These are phyloP conservation scores for Frieseomelitta varia DNA, from an alignment of 1,140 invertebrate species.

Conservation along the genomic window DNA sequence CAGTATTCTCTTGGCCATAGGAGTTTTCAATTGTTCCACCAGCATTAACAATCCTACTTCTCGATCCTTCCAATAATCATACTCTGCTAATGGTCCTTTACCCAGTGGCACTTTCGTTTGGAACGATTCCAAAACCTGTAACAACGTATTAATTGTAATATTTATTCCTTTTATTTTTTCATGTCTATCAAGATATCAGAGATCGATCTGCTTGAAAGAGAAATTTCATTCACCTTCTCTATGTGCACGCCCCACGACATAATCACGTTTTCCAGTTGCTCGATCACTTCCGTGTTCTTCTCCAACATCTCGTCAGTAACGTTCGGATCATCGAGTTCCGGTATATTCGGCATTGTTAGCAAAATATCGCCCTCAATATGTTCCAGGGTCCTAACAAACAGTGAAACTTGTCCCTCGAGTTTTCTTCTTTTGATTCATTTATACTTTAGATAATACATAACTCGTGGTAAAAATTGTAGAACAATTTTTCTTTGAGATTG, in stretches of 20 bases:
- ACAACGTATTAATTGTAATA: background rate
- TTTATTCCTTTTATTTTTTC: too few relatives aligned
- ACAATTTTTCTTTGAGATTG: background rate
- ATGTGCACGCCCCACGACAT: slow-evolving; percentile 86
- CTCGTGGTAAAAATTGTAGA: too few relatives aligned
- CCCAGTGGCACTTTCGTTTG: slow-evolving; percentile 82
- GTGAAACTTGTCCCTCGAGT: background rate
- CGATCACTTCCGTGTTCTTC: slow-evolving; percentile 81
- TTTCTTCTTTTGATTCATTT: background rate
- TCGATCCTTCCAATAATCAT: slow-evolving; percentile 91
- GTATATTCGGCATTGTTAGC: slow-evolving; percentile 84
- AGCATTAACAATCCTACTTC: slow-evolving; percentile 89
- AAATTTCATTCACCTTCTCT: slow-evolving; percentile 82
- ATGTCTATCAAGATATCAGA: background rate
- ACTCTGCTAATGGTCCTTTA: slow-evolving; percentile 90
- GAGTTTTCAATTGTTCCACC: slow-evolving; percentile 90
- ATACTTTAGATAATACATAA: too few relatives aligned
- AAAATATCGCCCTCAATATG: slow-evolving; percentile 87
- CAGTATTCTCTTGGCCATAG: slow-evolving; percentile 86
- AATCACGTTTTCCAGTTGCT: slow-evolving; percentile 85
- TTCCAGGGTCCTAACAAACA: slow-evolving; percentile 84
- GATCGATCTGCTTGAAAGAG: background rate
- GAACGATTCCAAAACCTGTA: slow-evolving; percentile 71
- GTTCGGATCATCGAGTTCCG: slow-evolving; percentile 81
- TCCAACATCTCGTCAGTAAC: slow-evolving; percentile 79